Conservation (phyloP, 2,888 invertebrate genomes). For the Elysia crispata region DNA sequence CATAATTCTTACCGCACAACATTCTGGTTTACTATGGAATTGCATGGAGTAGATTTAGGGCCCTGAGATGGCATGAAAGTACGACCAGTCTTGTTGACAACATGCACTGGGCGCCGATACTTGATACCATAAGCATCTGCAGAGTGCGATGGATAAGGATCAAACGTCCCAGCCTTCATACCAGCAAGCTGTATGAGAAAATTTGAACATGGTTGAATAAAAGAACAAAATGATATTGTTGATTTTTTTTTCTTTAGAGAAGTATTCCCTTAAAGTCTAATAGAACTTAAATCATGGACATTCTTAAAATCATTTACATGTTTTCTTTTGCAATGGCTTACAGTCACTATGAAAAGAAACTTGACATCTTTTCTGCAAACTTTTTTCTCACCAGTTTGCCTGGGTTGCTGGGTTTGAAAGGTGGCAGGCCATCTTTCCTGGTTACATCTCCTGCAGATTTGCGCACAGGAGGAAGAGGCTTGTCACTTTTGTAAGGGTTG, state of each 20-base stretch:
- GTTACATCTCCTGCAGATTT: conserved; percentile 57
- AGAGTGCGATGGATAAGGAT: conserved; percentile 76
- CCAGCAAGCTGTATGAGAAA: conserved; percentile 71
- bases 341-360: neutral
- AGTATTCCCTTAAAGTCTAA: too few relatives aligned
- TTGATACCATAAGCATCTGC: conserved; percentile 72
- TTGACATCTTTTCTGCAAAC: neutral
- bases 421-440: conserved; percentile 65
- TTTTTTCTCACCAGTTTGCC: conserved; percentile 69
- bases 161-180: conserved; percentile 76
- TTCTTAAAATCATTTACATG: too few relatives aligned
- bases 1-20: conserved; percentile 70
- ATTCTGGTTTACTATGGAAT: conserved; percentile 75
- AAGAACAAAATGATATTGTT: too few relatives aligned
- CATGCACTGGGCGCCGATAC: conserved; percentile 65
- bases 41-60: conserved; percentile 74
- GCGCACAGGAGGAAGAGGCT: conserved; percentile 58
- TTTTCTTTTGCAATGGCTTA: too few relatives aligned
- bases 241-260: too few relatives aligned
- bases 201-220: neutral
- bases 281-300: too few relatives aligned
- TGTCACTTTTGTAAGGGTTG: conserved; percentile 74
- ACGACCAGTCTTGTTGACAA: conserved; percentile 76
- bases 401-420: conserved; percentile 76
- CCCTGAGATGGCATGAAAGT: conserved; percentile 76